Evolutionary conservation across 2,888 invertebrate species (phyloP).

Genomic region (Mythimna pallens): DNA sequence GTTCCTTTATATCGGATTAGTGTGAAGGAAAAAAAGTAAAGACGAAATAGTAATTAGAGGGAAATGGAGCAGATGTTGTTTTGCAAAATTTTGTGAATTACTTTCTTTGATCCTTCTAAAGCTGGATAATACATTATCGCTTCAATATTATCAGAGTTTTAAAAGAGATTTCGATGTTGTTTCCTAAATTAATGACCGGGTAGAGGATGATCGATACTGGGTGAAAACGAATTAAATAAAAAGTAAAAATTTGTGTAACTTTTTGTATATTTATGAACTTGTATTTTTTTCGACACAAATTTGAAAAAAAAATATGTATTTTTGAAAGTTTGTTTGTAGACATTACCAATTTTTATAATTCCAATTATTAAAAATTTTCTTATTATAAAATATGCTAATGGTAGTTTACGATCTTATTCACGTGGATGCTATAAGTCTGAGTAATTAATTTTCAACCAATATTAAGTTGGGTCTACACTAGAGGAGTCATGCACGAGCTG

Average conservation of each 20-base stretch:
- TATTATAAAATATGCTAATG: neutral
- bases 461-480: neutral
- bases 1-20: slow-evolving; percentile 61
- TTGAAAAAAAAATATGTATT: neutral
- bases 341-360: neutral
- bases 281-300: too few relatives aligned
- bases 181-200: neutral
- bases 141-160: neutral
- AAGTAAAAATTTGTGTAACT: neutral
- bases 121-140: neutral
- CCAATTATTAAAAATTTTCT: neutral
- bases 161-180: neutral
- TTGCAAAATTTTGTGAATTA: slow-evolving; percentile 1
- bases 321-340: neutral
- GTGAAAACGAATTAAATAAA: neutral
- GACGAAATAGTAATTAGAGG: slow-evolving; percentile 46
- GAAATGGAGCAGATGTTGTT: slow-evolving; percentile 4
- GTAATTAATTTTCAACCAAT: neutral
- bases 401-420: neutral
- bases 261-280: neutral
- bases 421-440: neutral
- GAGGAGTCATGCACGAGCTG: too few relatives aligned
- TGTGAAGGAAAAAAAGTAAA: slow-evolving; percentile 41
- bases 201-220: neutral
- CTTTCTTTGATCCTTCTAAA: slow-evolving; percentile 3